Evolutionary conservation across 2,888 invertebrate species (phyloP), one percentile per base, ranked within the genome.

Genomic region (Caenorhabditis zanzibari): DNA sequence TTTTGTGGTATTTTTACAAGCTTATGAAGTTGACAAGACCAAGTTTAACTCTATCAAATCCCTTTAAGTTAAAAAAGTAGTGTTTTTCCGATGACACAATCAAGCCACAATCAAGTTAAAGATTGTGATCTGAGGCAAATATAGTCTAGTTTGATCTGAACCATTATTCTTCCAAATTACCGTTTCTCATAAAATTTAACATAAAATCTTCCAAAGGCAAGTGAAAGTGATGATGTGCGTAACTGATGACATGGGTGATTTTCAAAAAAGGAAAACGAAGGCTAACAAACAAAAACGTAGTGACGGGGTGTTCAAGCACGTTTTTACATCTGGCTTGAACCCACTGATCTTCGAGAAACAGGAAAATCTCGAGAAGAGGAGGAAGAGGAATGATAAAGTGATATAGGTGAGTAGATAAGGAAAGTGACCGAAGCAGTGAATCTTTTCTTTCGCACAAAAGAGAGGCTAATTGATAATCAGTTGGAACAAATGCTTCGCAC

Each of bases 301-400:
- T 63, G 63, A 66, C 19, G 44, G 44, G 64, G 47, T 28, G 66
- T 66, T 66, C 66, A 66, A 72, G 58, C 72, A 72, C 72, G 72
- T 72, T 72, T 63, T 71, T 59, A 38, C 41, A 59, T 32, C 72
- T 58, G 22, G 47, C 32, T 47, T 72, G 72, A 59, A 72, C 72
- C 72, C 72, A 59, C 44, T 72, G 72, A 72, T 72, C 72, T 72
- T 58, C 72, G 72, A 72, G 72, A 72, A 72, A 72, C 72, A 72
- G 72, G 72, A 72, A 72, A 72, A 69, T 69, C 68, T 69, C 68
- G 54, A 69, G 49, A 41, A 56, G 26, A 41, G 22, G 69, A 56
- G 71, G 56, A 54, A 32, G 41, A 68, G 52, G 41, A 54, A 54
- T 52, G 68, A 68, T 26, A 54, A 24, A 61, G 61, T 44, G 64